Base-by-base conservation (phyloP, 1,140 invertebrate genomes). In the Aphis craccivora region DNA sequence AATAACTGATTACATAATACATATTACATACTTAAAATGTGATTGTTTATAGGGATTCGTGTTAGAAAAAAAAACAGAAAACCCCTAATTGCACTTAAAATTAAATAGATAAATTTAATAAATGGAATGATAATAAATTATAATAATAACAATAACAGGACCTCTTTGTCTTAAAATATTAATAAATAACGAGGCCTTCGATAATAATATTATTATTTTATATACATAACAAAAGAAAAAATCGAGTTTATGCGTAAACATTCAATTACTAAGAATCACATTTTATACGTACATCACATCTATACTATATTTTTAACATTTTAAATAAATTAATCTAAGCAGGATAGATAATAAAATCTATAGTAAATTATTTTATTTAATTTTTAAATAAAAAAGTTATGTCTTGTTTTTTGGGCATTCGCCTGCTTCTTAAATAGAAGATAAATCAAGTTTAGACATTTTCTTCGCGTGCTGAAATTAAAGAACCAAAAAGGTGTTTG, bases 81-180 rank as follows among this genome's bases (percentile, higher is more conserved):
- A 83, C 43, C 60, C 90, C 90, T 92, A 92, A 51, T 83, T 92
- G n/a, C 76, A 48, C 60, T 92, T 92, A 83, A 51, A 83, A 51
- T 83, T 81, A 81, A 92, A 92, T 91, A 81, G 23, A 81, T 81
- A 40, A 86, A 83, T 40, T 25, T 93, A 86, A 84, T 86, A 51
- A 92, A 84, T 93, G 91, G 91, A 93, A 93, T 93, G 91, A 86
- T 67, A 51, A 93, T 93, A 84, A 93, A 93, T 93, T 53, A 55
- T 83, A 55, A 86, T 86, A 93, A 93, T 86, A 93, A 84, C 91
- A 35, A 93, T 93, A 93, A 93, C 91, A 93, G 91, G 48, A 83
- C 91, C 81, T 93, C 76, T 84, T 86, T 86, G 53, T 86, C n/a
- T 81, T 92, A 81, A 92, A 48, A 51, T 92, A 83, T 88, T 37